Percentiles rank a stretch among this genome's conserved stretches.
phyloP scores from a whole-genome alignment of 2,797 vertebrate genomes.

The Siniperca scherzeri region DNA sequence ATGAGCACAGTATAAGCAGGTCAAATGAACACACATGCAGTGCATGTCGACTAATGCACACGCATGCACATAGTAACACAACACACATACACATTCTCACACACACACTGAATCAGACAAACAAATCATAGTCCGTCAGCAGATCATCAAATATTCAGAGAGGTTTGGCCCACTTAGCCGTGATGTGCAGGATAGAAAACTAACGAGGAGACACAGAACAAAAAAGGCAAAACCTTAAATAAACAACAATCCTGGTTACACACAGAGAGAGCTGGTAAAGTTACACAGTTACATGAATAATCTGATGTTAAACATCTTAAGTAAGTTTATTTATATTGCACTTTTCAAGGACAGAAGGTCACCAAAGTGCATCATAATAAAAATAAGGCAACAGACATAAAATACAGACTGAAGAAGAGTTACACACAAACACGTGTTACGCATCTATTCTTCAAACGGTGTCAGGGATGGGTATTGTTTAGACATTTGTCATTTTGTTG shows the following conservation, averaged over 20 bases:
- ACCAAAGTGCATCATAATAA: neutral
- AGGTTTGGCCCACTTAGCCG: slow-evolving; percentile 53
- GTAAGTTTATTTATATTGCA: neutral
- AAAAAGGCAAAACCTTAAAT: slow-evolving; percentile 3
- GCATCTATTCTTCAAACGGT: neutral
- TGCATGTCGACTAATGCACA: neutral
- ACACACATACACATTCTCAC: neutral
- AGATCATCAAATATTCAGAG: slow-evolving; percentile 61
- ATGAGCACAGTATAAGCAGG: slow-evolving; percentile 22
- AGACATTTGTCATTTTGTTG: neutral
- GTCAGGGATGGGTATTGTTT: neutral
- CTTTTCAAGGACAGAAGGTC: neutral
- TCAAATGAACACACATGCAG: slow-evolving; percentile 9
- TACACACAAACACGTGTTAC: neutral
- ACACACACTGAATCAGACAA: slow-evolving; percentile 27
- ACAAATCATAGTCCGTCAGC: slow-evolving; percentile 46
- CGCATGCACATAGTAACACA: neutral
- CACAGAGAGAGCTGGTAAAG: neutral
- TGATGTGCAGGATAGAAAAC: slow-evolving; percentile 25
- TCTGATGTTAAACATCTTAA: neutral
- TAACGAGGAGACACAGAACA: neutral
- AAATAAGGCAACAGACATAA: neutral
- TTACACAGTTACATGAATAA: neutral
- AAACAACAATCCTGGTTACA: neutral
- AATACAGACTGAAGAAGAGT: neutral